Evolutionary conservation across 2,113 vertebrate genomes (phyloP), one percentile per base, ranked within the genome.

Genomic region (Dicaeum eximium): DNA sequence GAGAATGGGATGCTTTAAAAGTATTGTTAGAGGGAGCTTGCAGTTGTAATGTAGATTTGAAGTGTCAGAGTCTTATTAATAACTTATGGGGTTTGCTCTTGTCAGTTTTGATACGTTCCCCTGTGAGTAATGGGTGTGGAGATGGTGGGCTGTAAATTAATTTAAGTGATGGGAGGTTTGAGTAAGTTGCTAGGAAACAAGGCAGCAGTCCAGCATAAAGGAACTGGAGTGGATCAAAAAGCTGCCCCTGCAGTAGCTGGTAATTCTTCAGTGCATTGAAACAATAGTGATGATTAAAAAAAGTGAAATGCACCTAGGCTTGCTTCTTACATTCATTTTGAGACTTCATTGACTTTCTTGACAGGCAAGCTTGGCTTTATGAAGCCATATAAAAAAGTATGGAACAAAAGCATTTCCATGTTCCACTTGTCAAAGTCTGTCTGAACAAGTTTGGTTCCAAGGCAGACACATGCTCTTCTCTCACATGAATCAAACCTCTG

Each of bases 161-260:
- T 93, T 44, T 40, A 96, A 96, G 87, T 97, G 96, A 96, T 93
- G 97, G 86, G 93, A 98, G 90, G 95, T 96, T 98, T 98, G 93
- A 97, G 85, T 92, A 88, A 95, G 98, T 98, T 98, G 98, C 98
- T 98, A 98, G 97, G 98, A 93, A 96, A 98, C 97, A 65, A 88
- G 81, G 93, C 85, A 93, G 94, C 80, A 70, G 89, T 82, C 33
- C 80, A 74, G 92, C 75, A 69, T 86, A 88, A 88, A 96, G 85
- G 62, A 96, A 66, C 83, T 50, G 47, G 92, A 88, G 91, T 82
- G 50, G 67, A 94, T 66, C 90, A 86, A 74, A 92, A 77, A 89
- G 79, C 93, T 94, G 97, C 69, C 98, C 92, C 95, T 98, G 97
- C 92, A 90, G 44, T 84, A 84, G 95, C 84, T 91, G 86, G 64